A percentile compares a stretch with the other conserved stretches of the same genome.
Evolutionary conservation across 53 echinoderm and acorn worm genomes (phyloP).

Genomic region (Mesocentrotus franciscanus): DNA sequence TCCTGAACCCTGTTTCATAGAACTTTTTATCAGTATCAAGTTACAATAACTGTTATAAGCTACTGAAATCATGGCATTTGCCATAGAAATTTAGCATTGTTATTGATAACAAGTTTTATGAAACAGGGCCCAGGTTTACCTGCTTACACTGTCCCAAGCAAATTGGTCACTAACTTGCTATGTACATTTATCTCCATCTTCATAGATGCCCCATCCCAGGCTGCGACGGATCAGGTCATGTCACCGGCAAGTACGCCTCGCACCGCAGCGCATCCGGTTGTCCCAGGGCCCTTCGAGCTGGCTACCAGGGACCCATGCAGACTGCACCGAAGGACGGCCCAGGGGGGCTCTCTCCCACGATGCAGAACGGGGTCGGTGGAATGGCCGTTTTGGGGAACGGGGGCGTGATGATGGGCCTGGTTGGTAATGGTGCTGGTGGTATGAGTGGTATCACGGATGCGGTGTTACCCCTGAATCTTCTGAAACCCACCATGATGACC

Average conservation of each 20-base stretch:
- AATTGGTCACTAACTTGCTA: neutral
- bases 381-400: slow-evolving; percentile 28
- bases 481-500: slow-evolving; percentile 63
- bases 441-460: slow-evolving; percentile 40
- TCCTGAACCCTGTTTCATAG: too few species aligned
- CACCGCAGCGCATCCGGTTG: slow-evolving; percentile 88
- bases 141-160: neutral
- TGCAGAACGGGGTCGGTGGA: slow-evolving; percentile 14
- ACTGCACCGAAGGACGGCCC: slow-evolving; percentile 39
- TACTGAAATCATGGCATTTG: too few species aligned
- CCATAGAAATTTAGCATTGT: too few species aligned
- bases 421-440: neutral
- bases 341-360: neutral
- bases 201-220: slow-evolving; percentile 80
- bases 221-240: slow-evolving; percentile 84
- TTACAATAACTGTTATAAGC: too few species aligned
- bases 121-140: neutral
- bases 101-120: too few species aligned
- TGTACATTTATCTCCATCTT: neutral
- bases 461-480: slow-evolving; percentile 59
- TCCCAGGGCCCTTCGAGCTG: slow-evolving; percentile 71
- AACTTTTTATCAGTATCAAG: too few species aligned
- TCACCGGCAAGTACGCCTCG: slow-evolving; percentile 84
- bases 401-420: slow-evolving; percentile 9
- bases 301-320: slow-evolving; percentile 72